A percentile compares a stretch with the other conserved stretches of the same genome.
Conservation (phyloP, 1,140 invertebrate species). For the Acromyrmex charruanus region DNA sequence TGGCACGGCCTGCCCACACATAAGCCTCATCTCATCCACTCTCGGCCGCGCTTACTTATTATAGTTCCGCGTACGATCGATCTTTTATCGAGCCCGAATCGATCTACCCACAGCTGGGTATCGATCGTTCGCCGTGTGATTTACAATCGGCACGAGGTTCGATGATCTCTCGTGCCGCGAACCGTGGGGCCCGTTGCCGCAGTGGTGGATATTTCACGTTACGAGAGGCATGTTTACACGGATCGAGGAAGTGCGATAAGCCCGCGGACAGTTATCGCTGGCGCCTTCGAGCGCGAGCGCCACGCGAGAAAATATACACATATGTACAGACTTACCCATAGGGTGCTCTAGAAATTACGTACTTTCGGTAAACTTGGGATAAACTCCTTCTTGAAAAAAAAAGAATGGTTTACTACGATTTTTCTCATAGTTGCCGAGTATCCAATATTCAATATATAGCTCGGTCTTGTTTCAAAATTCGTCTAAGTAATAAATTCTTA, state of each 20-base stretch:
- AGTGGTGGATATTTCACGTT: constrained; percentile 61
- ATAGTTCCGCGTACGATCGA: constrained; percentile 56
- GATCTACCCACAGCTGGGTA: constrained; percentile 51
- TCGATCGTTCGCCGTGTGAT: constrained; percentile 50
- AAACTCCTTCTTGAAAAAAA: neutral
- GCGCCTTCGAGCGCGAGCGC: constrained; percentile 54
- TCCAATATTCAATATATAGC: too few relatives aligned
- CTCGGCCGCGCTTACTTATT: constrained; percentile 33
- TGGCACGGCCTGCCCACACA: constrained; percentile 42
- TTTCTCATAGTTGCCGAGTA: neutral
- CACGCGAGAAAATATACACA: constrained; percentile 43
- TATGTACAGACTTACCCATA: neutral
- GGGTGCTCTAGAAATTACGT: constrained; percentile 6
- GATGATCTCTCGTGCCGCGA: constrained; percentile 29
- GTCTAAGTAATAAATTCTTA: too few relatives aligned
- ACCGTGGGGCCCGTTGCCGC: neutral
- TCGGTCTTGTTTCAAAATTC: neutral
- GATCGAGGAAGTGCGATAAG: constrained; percentile 66
- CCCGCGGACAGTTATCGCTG: constrained; percentile 34
- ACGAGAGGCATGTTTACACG: constrained; percentile 19
- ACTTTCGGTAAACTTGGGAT: neutral
- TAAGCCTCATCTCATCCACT: constrained; percentile 37
- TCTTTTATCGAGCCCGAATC: constrained; percentile 53
- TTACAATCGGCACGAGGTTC: constrained; percentile 42
- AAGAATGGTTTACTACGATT: neutral